These are phyloP conservation scores for Falco novaeseelandiae DNA, from an alignment of 2,797 vertebrate species.

Conservation along the genomic window DNA sequence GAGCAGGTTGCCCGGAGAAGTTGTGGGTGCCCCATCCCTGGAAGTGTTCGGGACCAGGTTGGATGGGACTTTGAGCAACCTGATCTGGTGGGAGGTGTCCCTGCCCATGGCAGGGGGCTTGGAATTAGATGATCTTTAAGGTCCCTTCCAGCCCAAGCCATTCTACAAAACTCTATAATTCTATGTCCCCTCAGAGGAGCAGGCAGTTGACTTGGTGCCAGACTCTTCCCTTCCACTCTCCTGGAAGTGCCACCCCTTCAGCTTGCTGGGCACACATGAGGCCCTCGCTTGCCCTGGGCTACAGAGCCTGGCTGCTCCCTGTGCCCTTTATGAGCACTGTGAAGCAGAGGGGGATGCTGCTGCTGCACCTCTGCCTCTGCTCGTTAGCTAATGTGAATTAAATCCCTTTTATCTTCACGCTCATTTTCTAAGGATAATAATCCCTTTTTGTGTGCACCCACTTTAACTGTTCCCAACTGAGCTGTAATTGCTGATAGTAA, in stretches of 20 bases:
- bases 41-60: too few relatives aligned
- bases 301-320: conserved; percentile 78
- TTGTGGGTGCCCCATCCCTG: too few relatives aligned
- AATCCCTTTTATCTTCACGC: conserved; percentile 84
- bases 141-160: too few relatives aligned
- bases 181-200: background rate
- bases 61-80: too few relatives aligned
- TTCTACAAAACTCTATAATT: too few relatives aligned
- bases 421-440: conserved; percentile 83
- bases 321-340: conserved; percentile 55
- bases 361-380: conserved; percentile 87
- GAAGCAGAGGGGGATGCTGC: conserved; percentile 75
- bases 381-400: conserved; percentile 91
- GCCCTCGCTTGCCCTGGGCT: conserved; percentile 77
- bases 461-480: conserved; percentile 89
- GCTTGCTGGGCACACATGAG: conserved; percentile 73
- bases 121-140: too few relatives aligned
- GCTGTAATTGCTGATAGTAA: conserved; percentile 83
- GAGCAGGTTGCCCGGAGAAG: too few relatives aligned
- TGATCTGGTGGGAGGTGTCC: too few relatives aligned
- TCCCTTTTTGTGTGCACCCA: conserved; percentile 81
- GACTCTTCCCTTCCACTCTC: conserved; percentile 63
- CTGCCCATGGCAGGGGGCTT: too few relatives aligned
- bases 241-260: conserved; percentile 78
- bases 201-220: conserved; percentile 34